These are phyloP conservation scores for Amphipoea lucens DNA, from an alignment of 2,888 invertebrate species.

Conservation along the genomic window DNA sequence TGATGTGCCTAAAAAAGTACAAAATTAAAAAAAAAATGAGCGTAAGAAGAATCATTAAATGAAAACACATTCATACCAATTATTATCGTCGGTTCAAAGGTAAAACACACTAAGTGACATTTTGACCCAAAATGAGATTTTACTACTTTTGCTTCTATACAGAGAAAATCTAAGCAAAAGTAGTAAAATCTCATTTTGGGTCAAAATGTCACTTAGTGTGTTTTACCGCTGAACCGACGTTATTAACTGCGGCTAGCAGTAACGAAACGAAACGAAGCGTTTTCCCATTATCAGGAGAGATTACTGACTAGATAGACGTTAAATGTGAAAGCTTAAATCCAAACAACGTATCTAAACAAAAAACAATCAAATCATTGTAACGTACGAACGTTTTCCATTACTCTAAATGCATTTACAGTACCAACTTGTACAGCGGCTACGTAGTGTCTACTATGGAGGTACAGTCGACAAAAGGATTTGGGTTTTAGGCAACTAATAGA, in stretches of 20 bases:
- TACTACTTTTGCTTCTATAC: too few relatives aligned
- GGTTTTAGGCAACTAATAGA: neutral
- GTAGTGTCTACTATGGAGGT: neutral
- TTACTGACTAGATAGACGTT: neutral
- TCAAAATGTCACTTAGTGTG: too few relatives aligned
- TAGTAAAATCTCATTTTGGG: too few relatives aligned
- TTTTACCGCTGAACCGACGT: too few relatives aligned
- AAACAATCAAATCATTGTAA: slow-evolving; percentile 22
- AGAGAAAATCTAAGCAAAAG: too few relatives aligned
- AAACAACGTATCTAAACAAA: slow-evolving; percentile 8
- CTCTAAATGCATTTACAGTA: slow-evolving; percentile 26
- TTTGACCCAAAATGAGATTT: too few relatives aligned
- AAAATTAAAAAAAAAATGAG: neutral
- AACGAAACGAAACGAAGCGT: neutral
- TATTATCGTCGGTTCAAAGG: too few relatives aligned
- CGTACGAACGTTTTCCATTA: slow-evolving; percentile 30
- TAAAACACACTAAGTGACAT: too few relatives aligned
- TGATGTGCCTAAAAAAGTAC: too few relatives aligned
- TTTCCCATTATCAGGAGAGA: neutral
- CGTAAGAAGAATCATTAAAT: neutral
- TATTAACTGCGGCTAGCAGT: neutral
- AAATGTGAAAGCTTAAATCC: slow-evolving; percentile 3
- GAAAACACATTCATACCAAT: neutral
- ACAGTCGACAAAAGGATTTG: slow-evolving; percentile 7
- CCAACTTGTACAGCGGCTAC: neutral